phyloP scores from a whole-genome alignment of 1,140 invertebrate species.

The Eumeta japonica region DNA sequence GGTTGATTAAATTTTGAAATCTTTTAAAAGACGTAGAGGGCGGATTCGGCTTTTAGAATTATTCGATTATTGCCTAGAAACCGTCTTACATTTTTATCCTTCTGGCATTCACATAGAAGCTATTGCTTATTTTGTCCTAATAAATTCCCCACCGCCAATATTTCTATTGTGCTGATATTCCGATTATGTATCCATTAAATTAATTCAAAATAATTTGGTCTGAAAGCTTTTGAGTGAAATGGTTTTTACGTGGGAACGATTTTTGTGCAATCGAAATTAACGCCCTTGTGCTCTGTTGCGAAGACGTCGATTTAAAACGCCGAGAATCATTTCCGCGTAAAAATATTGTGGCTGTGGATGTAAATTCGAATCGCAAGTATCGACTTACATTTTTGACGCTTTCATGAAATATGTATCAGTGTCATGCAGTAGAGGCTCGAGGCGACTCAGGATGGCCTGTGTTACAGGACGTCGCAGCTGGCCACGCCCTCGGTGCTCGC shows the following conservation, averaged over 20 bases:
- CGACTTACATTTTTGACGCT: slow-evolving; percentile 23
- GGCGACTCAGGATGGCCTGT: slow-evolving; percentile 25
- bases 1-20: too few species aligned
- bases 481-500: slow-evolving; percentile 42
- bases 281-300: slow-evolving; percentile 40
- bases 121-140: too few species aligned
- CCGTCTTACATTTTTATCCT: too few species aligned
- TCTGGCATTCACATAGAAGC: too few species aligned
- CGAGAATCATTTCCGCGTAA: slow-evolving; percentile 59
- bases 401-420: slow-evolving; percentile 13
- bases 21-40: too few species aligned
- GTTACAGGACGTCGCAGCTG: slow-evolving; percentile 54
- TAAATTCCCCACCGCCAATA: too few species aligned
- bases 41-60: too few species aligned
- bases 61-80: too few species aligned
- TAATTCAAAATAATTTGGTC: too few species aligned
- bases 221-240: slow-evolving; percentile 57
- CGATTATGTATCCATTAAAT: too few species aligned
- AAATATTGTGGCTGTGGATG: slow-evolving; percentile 57
- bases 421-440: background rate
- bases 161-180: too few species aligned
- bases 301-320: slow-evolving; percentile 47
- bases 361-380: slow-evolving; percentile 56
- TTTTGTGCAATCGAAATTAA: slow-evolving; percentile 50
- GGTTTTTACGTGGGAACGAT: slow-evolving; percentile 59